Evolutionary conservation across 2,797 vertebrate species (phyloP), one percentile per base, ranked within the genome.

Genomic region (Petrocephalus sullivani): DNA sequence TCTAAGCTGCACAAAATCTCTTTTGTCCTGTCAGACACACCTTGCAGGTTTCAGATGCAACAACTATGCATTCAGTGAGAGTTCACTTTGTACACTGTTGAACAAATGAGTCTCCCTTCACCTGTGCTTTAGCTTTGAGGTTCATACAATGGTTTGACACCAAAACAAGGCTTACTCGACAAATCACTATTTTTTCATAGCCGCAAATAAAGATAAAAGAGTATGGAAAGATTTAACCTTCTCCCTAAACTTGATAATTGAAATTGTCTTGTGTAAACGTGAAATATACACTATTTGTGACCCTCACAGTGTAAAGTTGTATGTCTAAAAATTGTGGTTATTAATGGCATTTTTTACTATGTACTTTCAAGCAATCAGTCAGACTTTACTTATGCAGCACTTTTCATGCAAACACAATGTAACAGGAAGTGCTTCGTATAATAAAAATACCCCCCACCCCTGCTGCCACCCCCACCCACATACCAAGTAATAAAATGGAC

Each of bases 151-250:
- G 67, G 8, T 28, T 56, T 60, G 12, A 60, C 54, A 88, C 12
- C 87, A 88, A 37, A 88, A 60, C 56, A 60, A 82, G 87, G 54
- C 71, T 21, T 33, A 57, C 10, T 41, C n/a, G 71, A 57, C 85
- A 60, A n/a, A 67, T 86, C 28, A 1, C 4, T 46, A 46, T n/a
- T 49, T 61, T 16, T 71, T 86, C 12, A 5, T 56, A 8, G 3
- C 61, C 19, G 67, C 49, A 88, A 75, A 88, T 88, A 75, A 85
- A 75, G 61, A 88, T 53, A 14, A 87, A 84, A 57, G 33, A 16
- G 41, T 23, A 82, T 33, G 0, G 14, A 51, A 46, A 37, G 71
- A 60, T 28, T 49, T 54, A 8, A 41, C 87, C 21, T 71, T 58
- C 64, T 87, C 14, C 21, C 41, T 12, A 51, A 83, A 10, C 41